Evolutionary conservation across 2,113 vertebrate species (phyloP), one percentile per base, ranked within the genome.

Genomic region (Pica pica): DNA sequence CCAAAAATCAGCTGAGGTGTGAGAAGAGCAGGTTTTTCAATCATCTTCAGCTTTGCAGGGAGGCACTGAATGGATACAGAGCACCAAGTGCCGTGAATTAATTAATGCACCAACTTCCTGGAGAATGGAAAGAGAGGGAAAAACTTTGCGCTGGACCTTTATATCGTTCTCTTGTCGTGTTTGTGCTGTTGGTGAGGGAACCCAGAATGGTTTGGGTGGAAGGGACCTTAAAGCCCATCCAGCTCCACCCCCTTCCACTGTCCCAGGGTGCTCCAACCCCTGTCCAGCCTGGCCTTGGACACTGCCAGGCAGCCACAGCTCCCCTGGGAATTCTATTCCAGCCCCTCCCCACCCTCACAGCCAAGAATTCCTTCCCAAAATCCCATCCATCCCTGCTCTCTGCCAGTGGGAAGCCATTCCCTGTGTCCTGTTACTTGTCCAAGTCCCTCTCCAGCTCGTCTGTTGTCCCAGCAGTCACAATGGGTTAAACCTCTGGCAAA

Each of bases 161-260:
- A 0, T 5, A 28, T 21, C 0, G 2, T 46, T 27, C 10, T 41
- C 31, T 39, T 6, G 7, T 24, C n/a, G 3, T 1, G 1, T 41
- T 23, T 41, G 63, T 61, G 20, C 39, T 57, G 13, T 0, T 57
- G 20, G n/a, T 0, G 2, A 21, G 23, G 6, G 39, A 74, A 42
- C 3, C 17, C 11, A 2, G 22, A 21, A 10, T 17, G 31, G 2
- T 24, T 52, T 56, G 56, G 27, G 22, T 56, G 42, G 37, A 39
- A 71, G 23, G 55, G 33, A 44, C 6, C 18, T 44, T 3, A 50
- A 50, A 44, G 0, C 2, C 0, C 64, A 21, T 1, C 13, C 11
- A 3, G 7, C 2, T 1, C 28, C 55, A 10, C 7, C 19, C 44
- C 59, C 27, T 83, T 0, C 71, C 33, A 44, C 13, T 5, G 1